These are phyloP conservation scores for Drosophila ercepeae DNA, from an alignment of 1,140 invertebrate species.

Conservation along the genomic window DNA sequence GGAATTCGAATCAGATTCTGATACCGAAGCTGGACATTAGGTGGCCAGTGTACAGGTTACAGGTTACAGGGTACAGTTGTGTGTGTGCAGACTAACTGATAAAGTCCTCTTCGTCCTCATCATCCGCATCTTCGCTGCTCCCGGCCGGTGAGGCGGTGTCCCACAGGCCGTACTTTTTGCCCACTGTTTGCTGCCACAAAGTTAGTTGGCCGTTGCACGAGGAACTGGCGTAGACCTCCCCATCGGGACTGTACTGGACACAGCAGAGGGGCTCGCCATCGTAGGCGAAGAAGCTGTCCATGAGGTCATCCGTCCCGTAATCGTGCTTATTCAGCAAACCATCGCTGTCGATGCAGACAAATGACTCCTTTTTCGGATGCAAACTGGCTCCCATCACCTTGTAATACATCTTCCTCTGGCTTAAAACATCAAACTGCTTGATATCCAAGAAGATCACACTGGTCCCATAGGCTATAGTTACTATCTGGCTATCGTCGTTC, in stretches of 20 bases:
- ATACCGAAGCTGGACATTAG: not conserved
- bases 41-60: not conserved
- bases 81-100: not conserved
- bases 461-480: slow-evolving; percentile 92
- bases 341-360: slow-evolving; percentile 97
- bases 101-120: not conserved
- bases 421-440: slow-evolving; percentile 90
- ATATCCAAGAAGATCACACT: slow-evolving; percentile 91
- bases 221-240: slow-evolving; percentile 93
- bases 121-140: not conserved
- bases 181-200: slow-evolving; percentile 91
- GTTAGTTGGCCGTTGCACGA: slow-evolving; percentile 97
- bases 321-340: slow-evolving; percentile 98
- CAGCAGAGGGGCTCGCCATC: slow-evolving; percentile 91
- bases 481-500: slow-evolving; percentile 90
- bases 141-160: not conserved
- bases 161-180: slow-evolving; percentile 2
- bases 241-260: slow-evolving; percentile 94
- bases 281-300: slow-evolving; percentile 97
- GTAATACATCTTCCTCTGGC: slow-evolving; percentile 92
- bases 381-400: slow-evolving; percentile 95
- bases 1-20: slow-evolving; percentile 8
- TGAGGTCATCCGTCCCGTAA: slow-evolving; percentile 88
- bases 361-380: slow-evolving; percentile 93
- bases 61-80: slow-evolving; percentile 14